Evolutionary conservation across 2,797 vertebrate species (phyloP).

Genomic region (Oryzias dopingdopingensis): DNA sequence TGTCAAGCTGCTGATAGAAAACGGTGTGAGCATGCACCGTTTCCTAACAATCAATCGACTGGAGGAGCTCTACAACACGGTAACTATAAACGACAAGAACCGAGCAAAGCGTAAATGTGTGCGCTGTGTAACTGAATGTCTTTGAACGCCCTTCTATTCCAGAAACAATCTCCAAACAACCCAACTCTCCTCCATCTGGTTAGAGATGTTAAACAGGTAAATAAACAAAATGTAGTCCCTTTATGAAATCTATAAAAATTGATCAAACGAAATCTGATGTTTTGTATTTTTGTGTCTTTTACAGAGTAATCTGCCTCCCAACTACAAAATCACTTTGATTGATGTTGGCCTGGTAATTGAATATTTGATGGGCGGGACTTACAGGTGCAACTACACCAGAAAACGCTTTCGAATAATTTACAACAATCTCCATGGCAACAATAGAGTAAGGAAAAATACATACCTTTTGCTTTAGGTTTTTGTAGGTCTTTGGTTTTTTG

Average conservation of each 20-base stretch:
- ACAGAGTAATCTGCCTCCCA: constrained; percentile 95
- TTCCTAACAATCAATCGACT: constrained; percentile 95
- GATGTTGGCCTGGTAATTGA: constrained; percentile 97
- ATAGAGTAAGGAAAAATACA: constrained; percentile 76
- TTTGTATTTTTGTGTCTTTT: neutral
- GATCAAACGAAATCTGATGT: neutral
- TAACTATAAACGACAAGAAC: constrained; percentile 52
- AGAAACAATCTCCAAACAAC: constrained; percentile 96
- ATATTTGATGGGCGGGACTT: constrained; percentile 97
- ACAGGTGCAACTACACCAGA: constrained; percentile 95
- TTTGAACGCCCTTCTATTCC: constrained; percentile 26
- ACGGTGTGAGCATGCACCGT: constrained; percentile 98
- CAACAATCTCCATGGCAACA: constrained; percentile 95
- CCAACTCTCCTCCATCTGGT: constrained; percentile 94
- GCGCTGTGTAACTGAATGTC: neutral
- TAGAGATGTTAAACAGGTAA: constrained; percentile 96
- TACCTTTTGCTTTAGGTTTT: neutral
- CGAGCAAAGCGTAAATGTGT: neutral
- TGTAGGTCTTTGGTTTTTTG: too few species aligned
- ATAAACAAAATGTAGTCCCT: neutral
- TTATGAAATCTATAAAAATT: neutral
- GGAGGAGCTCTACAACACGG: constrained; percentile 98
- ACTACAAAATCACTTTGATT: constrained; percentile 97
- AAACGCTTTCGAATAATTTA: constrained; percentile 98
- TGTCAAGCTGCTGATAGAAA: constrained; percentile 98